Conservation (phyloP, 2,113 vertebrate species). For the Sitta europaea region DNA sequence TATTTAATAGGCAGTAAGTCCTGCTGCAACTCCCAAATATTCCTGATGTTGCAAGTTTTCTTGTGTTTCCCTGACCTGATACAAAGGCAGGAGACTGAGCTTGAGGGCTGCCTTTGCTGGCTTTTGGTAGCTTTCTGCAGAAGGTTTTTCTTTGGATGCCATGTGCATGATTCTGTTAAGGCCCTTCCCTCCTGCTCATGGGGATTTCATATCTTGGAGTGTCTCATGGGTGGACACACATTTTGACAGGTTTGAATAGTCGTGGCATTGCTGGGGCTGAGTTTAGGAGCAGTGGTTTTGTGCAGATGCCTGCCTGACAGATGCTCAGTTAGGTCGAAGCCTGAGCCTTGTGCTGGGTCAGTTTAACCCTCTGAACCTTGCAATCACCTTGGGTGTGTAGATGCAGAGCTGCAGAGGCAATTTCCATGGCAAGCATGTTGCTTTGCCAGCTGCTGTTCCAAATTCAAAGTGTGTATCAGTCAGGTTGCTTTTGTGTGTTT, state of each 20-base stretch:
- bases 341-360: not conserved
- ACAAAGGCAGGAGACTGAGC: not conserved
- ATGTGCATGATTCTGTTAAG: not conserved
- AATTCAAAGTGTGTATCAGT: conserved; percentile 42
- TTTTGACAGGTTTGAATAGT: not conserved
- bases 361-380: not conserved
- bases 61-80: not conserved
- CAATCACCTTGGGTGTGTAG: not conserved
- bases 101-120: not conserved
- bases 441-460: conserved; percentile 36
- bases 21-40: not conserved
- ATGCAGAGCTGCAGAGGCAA: not conserved
- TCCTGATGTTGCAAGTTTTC: not conserved
- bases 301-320: not conserved
- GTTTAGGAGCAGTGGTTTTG: not conserved
- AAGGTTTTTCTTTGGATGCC: not conserved
- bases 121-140: not conserved
- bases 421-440: not conserved
- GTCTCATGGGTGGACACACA: not conserved
- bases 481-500: conserved; percentile 51
- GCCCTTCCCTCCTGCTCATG: not conserved
- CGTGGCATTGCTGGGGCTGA: not conserved
- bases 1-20: not conserved
- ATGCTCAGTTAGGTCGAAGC: not conserved
- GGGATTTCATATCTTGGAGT: not conserved